Percentiles rank a stretch among this genome's conserved stretches.
Conservation (phyloP, 2,113 vertebrate species). For the Antechinus stuartii region DNA sequence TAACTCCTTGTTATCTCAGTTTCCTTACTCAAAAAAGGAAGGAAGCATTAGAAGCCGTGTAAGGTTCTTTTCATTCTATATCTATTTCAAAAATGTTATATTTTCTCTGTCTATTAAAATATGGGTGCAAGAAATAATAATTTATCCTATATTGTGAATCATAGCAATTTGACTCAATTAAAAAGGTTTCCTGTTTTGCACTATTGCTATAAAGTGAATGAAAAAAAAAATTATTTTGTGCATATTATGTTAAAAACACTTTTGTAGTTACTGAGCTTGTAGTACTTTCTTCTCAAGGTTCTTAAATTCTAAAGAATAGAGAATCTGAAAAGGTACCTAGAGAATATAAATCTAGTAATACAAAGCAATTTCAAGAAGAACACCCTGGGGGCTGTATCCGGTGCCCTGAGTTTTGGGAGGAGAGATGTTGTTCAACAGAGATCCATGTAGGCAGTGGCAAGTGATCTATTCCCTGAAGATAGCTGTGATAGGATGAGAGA, state of each 20-base stretch:
- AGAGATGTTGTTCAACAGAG: neutral
- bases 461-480: neutral
- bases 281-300: neutral
- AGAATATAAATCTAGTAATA: neutral
- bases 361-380: neutral
- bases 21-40: neutral
- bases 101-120: neutral
- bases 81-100: neutral
- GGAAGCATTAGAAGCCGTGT: rapidly evolving
- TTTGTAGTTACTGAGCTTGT: neutral
- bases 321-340: neutral
- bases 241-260: neutral
- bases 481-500: neutral
- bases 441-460: neutral
- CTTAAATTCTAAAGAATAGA: neutral
- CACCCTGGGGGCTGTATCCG: neutral
- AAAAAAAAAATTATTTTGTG: neutral
- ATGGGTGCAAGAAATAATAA: neutral
- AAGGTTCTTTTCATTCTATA: neutral
- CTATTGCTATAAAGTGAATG: neutral
- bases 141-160: neutral
- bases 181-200: neutral
- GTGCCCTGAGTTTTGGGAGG: neutral
- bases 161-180: neutral
- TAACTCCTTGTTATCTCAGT: neutral